Base-by-base conservation (phyloP, 2,888 invertebrate genomes). In the Sepiola atlantica region DNA sequence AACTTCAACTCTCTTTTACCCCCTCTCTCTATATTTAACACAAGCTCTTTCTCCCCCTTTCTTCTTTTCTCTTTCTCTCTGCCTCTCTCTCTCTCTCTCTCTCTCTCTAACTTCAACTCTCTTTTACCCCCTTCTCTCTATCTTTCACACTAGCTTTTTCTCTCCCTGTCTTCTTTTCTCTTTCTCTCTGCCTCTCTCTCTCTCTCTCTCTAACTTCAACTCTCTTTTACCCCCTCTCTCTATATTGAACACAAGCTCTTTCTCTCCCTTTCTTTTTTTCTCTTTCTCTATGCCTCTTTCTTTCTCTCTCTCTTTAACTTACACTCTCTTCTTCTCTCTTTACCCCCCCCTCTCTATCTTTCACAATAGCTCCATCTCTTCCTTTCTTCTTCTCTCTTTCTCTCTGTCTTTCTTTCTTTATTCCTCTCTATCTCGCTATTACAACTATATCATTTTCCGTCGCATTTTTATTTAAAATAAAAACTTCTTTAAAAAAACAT, bases 241-340 rank as follows among this genome's bases (percentile, higher is more conserved):
- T 8, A 45, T 45, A n/a, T n/a, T n/a, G n/a, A n/a, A n/a, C n/a
- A n/a, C n/a, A n/a, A n/a, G n/a, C 2, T 45, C 45, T 45, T 4
- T 45, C 45, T 45, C 45, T 45, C 45, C 8, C 21, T 61, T 2
- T 24, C 61, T 14, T 10, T 77, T 10, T 77, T 12, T 77, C 77
- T 77, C 77, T 77, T 10, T n/a, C 77, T n/a, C 77, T 28, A 1
- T n/a, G 10, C 0, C n/a, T n/a, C 77, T 77, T 28, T 14, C n/a
- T 12, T 28, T 14, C n/a, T n/a, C n/a, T 14, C n/a, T n/a, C 14
- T 2, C 16, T n/a, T n/a, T n/a, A n/a, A 0, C 10, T 10, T 16
- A 0, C 28, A n/a, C 21, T 61, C 21, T 61, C 28, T 61, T 4
- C 8, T 21, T 24, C 3, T 4, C 61, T 10, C 0, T 8, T 24